Evolutionary conservation across 2,113 vertebrate genomes (phyloP).

Genomic region (Tenebrosternarchus preto): DNA sequence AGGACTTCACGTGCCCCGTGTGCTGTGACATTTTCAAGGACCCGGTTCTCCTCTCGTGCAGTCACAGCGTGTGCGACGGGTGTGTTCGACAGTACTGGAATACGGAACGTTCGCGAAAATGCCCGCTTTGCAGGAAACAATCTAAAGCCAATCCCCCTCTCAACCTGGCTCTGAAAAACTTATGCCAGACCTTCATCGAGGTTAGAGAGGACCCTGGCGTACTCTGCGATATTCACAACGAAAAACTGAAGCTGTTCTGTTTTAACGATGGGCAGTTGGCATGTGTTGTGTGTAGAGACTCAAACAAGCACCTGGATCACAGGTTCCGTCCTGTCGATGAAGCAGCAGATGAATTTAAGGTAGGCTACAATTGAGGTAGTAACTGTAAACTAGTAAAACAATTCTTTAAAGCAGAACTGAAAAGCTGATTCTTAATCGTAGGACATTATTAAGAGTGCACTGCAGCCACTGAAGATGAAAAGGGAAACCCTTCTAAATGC

Average conservation of each 20-base stretch:
- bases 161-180: slow-evolving; percentile 36
- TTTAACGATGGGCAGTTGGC: slow-evolving; percentile 7
- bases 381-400: neutral
- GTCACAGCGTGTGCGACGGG: slow-evolving; percentile 19
- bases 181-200: slow-evolving; percentile 21
- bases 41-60: slow-evolving; percentile 28
- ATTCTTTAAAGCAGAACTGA: neutral
- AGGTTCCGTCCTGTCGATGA: slow-evolving; percentile 18
- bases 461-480: neutral
- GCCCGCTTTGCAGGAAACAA: slow-evolving; percentile 8
- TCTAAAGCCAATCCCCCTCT: neutral
- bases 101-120: neutral
- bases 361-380: neutral
- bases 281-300: slow-evolving; percentile 33
- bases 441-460: neutral
- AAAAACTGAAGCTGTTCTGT: slow-evolving; percentile 43
- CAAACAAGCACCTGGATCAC: slow-evolving; percentile 21
- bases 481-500: neutral
- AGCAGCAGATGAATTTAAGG: slow-evolving; percentile 11
- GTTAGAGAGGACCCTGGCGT: neutral
- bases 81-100: slow-evolving; percentile 32
- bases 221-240: slow-evolving; percentile 27
- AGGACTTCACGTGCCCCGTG: slow-evolving; percentile 28
- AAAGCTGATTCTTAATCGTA: neutral
- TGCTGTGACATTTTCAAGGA: slow-evolving; percentile 15